Base-by-base conservation (phyloP, 2,113 vertebrate species). In the Burhinus oedicnemus region DNA sequence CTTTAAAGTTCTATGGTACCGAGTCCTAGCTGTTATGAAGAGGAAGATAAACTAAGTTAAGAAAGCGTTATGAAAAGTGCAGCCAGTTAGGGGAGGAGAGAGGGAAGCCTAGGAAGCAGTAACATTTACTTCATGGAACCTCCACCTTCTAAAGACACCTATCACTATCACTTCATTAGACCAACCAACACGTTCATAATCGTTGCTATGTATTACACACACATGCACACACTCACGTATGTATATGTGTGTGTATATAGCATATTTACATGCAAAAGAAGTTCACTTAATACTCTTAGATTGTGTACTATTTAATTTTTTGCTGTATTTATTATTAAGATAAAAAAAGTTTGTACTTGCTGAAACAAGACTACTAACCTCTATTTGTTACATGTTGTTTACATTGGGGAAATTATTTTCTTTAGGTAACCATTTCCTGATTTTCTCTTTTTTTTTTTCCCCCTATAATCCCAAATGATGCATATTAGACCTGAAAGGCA, bases 401-500 rank as follows among this genome's bases (percentile, higher is more conserved):
- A n/a, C 40, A 29, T 18, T 34, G 38, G 5, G 19, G 11, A 83
- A 85, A 91, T 36, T 64, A 52, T 84, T 68, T 92, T 36, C 8
- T 84, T 91, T 51, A 76, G n/a, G 69, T 88, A 78, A 92, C 26
- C 14, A 80, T 88, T 87, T 95, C 38, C 80, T 64, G 76, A 42
- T 49, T 72, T 25, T 47, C 26, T 84, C 12, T 21, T 19, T 90
- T 80, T 61, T 52, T 72, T 17, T 64, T 83, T 88, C 83, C 89
- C 70, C 83, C 89, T 70, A 55, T 29, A 66, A 40, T 72, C 55
- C 29, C 91, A 95, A 91, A 92, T 92, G 86, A 83, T 89, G 70
- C 69, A 62, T n/a, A 72, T 49, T 93, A 68, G 26, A 87, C 85
- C 38, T 81, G 32, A 92, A 66, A 93, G 79, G 8, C 74, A 49